Conservation (phyloP, 1,140 invertebrate species). For the Akabosia matsudoensis region DNA sequence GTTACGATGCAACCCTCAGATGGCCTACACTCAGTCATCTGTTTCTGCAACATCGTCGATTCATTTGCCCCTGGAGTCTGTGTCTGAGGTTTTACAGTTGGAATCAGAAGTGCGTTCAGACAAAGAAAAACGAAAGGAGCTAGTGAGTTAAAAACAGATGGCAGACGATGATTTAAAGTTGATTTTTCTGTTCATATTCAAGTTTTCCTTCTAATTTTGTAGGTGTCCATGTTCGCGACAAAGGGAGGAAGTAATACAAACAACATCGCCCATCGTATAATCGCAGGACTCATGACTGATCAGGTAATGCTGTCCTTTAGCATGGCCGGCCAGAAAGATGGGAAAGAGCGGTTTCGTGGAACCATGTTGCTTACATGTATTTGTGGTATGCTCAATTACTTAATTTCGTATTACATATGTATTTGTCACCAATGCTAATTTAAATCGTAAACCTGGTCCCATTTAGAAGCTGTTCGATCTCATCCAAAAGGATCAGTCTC, state of each 20-base stretch:
- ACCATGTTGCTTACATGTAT: neutral
- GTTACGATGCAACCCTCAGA: too few species aligned
- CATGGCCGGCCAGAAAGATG: neutral
- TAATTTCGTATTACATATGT: neutral
- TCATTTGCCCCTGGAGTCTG: neutral
- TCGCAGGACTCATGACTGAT: neutral
- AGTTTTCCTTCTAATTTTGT: neutral
- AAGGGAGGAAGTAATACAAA: neutral
- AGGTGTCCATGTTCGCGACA: neutral
- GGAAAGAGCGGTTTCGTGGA: neutral
- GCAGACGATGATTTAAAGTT: too few species aligned
- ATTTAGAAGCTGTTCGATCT: neutral
- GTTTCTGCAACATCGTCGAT: too few species aligned
- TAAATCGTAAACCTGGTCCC: neutral
- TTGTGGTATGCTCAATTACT: too few species aligned
- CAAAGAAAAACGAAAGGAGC: too few species aligned
- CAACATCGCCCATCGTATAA: neutral
- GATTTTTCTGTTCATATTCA: neutral
- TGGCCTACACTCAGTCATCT: too few species aligned
- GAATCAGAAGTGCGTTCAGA: neutral
- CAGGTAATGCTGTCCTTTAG: neutral
- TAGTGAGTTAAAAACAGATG: too few species aligned
- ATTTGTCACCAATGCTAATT: neutral
- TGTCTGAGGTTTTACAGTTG: neutral
- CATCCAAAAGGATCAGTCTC: neutral